Base-by-base conservation (phyloP, 2,113 vertebrate species). In the Microtus richardsoni region DNA sequence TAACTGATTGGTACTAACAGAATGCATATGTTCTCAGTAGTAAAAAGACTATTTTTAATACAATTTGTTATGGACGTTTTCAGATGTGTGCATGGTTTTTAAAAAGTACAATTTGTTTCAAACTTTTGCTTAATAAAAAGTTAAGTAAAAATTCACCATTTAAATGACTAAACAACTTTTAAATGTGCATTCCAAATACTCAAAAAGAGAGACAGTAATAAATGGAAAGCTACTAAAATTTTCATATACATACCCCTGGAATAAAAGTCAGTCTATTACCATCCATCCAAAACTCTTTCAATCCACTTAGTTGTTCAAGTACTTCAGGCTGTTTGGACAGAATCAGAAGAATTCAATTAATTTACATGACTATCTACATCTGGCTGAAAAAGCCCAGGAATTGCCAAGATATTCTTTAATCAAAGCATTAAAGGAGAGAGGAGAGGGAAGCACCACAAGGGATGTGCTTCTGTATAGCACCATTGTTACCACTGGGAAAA, bases 221-320 rank as follows among this genome's bases (percentile, higher is more conserved):
- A 93, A 14, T 68, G 28, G 95, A 95, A 62, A 66, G 11, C 22
- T 39, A 74, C 71, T 97, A 93, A 97, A 94, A 82, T 89, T n/a
- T 89, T 80, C 21, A 95, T 64, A 74, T 95, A 98, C 98, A 98
- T 99, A 99, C 99, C 99, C 99, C 99, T 82, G 99, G 99, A 98
- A 99, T 98, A 98, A 99, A 99, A n/a, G 99, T 99, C 97, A 99
- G 98, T 98, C 99, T 99, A 98, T 99, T 99, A 93, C 99, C 99
- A 93, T 99, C 99, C 98, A 99, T 99, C 99, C 99, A 99, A 98
- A 99, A 99, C 98, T 99, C 99, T 98, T 99, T 99, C 98, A 99
- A 98, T 97, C 99, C 99, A 96, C 98, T 99, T 97, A 99, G 98
- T 97, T 99, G 99, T 98, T 99, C 99, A 98, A 99, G 97, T 97